Conservation (phyloP, 1,140 invertebrate species). For the Macrobrachium nipponense region DNA sequence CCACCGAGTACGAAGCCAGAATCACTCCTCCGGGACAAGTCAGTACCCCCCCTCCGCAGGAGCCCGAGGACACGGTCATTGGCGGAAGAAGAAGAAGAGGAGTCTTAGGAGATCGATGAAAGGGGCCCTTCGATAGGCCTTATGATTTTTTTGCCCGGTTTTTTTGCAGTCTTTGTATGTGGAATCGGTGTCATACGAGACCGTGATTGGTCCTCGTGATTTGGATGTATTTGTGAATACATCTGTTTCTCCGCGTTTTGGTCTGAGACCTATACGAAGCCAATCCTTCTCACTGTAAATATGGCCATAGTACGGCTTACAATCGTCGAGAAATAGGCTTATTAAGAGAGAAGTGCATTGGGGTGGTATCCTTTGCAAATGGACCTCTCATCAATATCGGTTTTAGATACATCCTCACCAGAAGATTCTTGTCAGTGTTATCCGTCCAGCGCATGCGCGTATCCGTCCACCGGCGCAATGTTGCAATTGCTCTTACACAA, state of each 20-base stretch:
- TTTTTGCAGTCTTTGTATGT: too few relatives aligned
- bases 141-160: not conserved
- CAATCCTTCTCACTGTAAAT: too few relatives aligned
- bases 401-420: not conserved
- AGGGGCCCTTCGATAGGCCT: not conserved
- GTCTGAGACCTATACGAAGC: too few relatives aligned
- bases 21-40: conserved; percentile 57
- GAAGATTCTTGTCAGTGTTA: not conserved
- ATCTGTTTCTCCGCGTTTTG: too few relatives aligned
- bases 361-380: too few relatives aligned
- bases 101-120: not conserved
- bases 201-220: too few relatives aligned
- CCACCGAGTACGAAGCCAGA: conserved; percentile 3
- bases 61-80: not conserved
- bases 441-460: conserved; percentile 8
- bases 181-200: too few relatives aligned
- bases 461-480: conserved; percentile 9
- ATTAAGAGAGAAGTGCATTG: too few relatives aligned
- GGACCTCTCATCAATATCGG: too few relatives aligned
- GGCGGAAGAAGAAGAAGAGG: not conserved
- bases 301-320: too few relatives aligned
- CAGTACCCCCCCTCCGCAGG: conserved; percentile 36
- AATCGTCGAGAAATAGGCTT: too few relatives aligned
- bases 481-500: not conserved
- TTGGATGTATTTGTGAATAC: too few relatives aligned